Evolutionary conservation across 1,140 invertebrate genomes (phyloP).

Genomic region (Sweltsa coloradensis): DNA sequence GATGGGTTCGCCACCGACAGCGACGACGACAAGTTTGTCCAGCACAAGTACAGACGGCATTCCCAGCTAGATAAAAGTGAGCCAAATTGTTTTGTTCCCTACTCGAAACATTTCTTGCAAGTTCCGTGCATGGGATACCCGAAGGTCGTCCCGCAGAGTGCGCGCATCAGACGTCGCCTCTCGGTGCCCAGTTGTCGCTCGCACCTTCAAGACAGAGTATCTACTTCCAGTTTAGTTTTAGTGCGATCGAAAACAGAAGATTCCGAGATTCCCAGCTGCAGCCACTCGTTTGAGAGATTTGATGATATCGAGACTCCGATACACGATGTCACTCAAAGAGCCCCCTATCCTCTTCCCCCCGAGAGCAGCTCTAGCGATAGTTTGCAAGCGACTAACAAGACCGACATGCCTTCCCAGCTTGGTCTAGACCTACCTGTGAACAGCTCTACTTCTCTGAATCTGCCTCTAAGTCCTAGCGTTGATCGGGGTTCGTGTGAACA

Average conservation of each 20-base stretch:
- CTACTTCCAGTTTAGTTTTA: neutral
- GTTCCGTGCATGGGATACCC: constrained; percentile 4
- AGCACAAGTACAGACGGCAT: neutral
- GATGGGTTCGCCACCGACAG: constrained; percentile 69
- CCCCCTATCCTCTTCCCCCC: constrained; percentile 3
- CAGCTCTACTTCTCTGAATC: constrained; percentile 3
- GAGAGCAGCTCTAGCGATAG: neutral
- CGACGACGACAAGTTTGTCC: constrained; percentile 31
- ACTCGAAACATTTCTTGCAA: constrained; percentile 9
- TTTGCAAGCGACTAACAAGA: too few relatives aligned
- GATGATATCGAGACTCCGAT: too few relatives aligned
- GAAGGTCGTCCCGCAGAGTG: neutral
- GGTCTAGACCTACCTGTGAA: neutral
- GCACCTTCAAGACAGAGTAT: neutral
- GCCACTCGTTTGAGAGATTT: too few relatives aligned
- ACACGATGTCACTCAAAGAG: neutral
- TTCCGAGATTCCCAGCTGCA: too few relatives aligned
- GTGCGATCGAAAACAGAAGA: neutral
- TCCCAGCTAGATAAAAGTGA: constrained; percentile 6
- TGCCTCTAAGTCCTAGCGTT: constrained; percentile 12
- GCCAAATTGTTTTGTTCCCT: constrained; percentile 1
- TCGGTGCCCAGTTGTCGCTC: neutral
- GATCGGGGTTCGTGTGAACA: constrained; percentile 14
- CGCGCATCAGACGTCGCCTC: constrained; percentile 6
- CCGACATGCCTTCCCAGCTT: neutral